Evolutionary conservation across 2,113 vertebrate genomes (phyloP).

Genomic region (Baryphthengus martii): DNA sequence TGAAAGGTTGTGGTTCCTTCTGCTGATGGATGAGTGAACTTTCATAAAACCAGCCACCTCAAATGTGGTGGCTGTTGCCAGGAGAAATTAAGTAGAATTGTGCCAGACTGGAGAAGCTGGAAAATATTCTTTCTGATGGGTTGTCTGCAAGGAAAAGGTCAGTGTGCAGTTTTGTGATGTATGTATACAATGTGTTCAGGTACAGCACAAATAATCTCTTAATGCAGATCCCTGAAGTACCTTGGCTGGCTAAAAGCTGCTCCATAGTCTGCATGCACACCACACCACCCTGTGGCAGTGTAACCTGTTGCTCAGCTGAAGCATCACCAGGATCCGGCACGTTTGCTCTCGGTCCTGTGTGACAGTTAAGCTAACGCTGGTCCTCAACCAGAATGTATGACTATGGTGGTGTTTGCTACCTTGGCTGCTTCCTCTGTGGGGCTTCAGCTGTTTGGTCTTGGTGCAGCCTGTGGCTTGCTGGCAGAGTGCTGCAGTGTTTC

Average conservation of each 20-base stretch:
- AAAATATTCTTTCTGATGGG: neutral
- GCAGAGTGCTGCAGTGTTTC: neutral
- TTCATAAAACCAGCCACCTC: neutral
- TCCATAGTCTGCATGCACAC: neutral
- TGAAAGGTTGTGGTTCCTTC: neutral
- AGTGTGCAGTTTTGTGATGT: neutral
- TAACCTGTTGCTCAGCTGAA: neutral
- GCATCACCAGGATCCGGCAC: neutral
- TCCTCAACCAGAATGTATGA: neutral
- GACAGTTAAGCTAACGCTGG: neutral
- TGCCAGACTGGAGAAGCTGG: neutral
- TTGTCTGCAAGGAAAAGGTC: neutral
- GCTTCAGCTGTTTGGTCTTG: neutral
- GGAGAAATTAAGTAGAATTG: neutral
- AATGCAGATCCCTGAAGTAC: too few relatives aligned
- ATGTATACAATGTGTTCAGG: neutral
- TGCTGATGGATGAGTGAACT: neutral
- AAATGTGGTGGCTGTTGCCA: neutral
- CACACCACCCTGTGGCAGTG: rapidly evolving
- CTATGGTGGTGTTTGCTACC: neutral
- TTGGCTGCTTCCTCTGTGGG: neutral
- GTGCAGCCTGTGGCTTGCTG: neutral
- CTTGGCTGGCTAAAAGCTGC: neutral
- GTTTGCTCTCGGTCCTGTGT: neutral
- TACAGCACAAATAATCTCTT: neutral